Percentiles rank a stretch among this genome's conserved stretches.
Evolutionary conservation across 2,113 vertebrate species (phyloP).

Genomic region (Rhea pennata): DNA sequence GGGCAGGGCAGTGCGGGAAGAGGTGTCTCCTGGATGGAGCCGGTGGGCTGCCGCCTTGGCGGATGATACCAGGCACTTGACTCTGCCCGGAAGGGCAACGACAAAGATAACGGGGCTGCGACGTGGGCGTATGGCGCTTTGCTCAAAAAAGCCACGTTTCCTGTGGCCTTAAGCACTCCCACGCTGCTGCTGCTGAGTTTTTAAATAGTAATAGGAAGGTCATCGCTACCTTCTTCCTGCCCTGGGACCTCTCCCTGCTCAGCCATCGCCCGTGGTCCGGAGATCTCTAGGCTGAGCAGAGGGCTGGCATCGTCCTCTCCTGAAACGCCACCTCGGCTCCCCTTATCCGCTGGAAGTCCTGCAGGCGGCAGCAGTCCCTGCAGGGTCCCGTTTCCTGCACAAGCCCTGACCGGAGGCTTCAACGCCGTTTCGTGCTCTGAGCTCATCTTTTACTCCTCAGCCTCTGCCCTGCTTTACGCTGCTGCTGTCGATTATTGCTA

Average conservation of each 20-base stretch:
- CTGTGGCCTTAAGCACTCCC: background rate
- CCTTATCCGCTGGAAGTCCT: background rate
- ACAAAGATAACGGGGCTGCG: background rate
- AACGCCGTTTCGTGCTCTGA: background rate
- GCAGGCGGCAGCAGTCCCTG: rapidly evolving
- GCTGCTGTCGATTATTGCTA: background rate
- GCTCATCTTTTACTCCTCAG: background rate
- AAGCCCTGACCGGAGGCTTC: background rate
- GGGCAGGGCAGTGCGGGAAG: background rate
- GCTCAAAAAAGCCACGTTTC: background rate
- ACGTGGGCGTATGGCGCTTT: rapidly evolving
- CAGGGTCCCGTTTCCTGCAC: rapidly evolving
- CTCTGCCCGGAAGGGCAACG: background rate
- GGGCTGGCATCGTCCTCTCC: background rate
- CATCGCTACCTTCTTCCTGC: rapidly evolving
- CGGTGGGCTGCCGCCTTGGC: rapidly evolving
- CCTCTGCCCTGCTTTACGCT: background rate
- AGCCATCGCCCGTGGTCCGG: background rate
- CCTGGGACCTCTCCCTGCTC: background rate
- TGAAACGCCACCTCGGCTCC: background rate
- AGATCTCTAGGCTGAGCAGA: no score
- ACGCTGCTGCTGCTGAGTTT: background rate
- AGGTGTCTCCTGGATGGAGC: background rate
- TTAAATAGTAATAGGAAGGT: background rate
- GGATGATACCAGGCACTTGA: rapidly evolving